Conservation (phyloP, 1,140 invertebrate genomes). For the Scaptomyza graminum region DNA sequence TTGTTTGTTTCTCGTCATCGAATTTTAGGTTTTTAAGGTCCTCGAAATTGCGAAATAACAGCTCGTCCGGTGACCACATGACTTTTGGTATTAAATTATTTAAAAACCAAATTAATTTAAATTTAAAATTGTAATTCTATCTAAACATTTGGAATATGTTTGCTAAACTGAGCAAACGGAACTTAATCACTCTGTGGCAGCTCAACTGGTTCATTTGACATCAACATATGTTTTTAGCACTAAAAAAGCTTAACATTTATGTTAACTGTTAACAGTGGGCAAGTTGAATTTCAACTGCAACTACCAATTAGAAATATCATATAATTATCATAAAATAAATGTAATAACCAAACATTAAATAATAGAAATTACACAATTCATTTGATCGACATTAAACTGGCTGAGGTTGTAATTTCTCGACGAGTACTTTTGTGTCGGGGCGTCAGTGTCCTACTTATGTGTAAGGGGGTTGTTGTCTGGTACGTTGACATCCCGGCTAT, state of each 20-base stretch:
- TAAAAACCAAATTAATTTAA: constrained; percentile 14
- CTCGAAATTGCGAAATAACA: constrained; percentile 69
- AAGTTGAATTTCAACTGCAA: too few species aligned
- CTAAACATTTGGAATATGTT: constrained; percentile 6
- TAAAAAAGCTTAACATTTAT: not conserved
- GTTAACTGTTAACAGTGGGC: not conserved
- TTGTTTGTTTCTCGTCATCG: constrained; percentile 84
- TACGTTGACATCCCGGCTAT: constrained; percentile 5
- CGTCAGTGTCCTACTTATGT: constrained; percentile 23
- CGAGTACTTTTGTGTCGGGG: constrained; percentile 2
- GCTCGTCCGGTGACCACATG: constrained; percentile 60
- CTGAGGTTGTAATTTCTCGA: constrained; percentile 38
- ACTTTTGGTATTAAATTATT: constrained; percentile 16
- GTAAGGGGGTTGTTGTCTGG: not conserved
- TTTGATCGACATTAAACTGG: constrained; percentile 58
- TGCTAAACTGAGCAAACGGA: not conserved
- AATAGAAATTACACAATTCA: constrained; percentile 5
- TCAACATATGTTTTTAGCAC: constrained; percentile 19
- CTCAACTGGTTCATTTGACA: constrained; percentile 1
- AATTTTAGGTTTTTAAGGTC: constrained; percentile 73
- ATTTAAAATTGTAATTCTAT: constrained; percentile 26
- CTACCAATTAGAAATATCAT: too few species aligned
- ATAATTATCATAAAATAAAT: not conserved
- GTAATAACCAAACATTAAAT: constrained; percentile 1
- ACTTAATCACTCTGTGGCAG: not conserved